These are phyloP conservation scores for Pteropus alecto DNA, from an alignment of 2,113 vertebrate species.

Conservation along the genomic window DNA sequence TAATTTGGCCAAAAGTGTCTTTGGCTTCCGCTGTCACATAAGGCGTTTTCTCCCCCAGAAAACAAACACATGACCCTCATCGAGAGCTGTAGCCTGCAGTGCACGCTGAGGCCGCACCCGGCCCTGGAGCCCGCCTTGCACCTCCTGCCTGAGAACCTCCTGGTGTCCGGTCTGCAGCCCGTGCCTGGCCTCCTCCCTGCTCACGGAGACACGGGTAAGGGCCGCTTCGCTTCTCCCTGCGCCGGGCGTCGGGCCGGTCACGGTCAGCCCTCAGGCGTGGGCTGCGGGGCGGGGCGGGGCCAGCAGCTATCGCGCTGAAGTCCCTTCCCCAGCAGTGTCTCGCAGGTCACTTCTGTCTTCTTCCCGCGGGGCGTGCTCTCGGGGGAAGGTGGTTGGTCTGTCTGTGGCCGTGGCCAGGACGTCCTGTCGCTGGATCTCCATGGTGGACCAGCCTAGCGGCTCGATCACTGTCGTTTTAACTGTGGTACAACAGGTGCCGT, in stretches of 20 bases:
- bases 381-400: accelerated
- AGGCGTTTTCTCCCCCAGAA: constrained; percentile 81
- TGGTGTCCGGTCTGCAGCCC: constrained; percentile 86
- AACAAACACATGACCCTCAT: constrained; percentile 83
- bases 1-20: background rate
- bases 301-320: accelerated
- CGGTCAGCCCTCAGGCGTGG: background rate
- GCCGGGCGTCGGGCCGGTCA: background rate
- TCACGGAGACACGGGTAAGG: constrained; percentile 75
- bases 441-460: too few species aligned
- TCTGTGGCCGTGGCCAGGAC: background rate
- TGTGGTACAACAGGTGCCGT: background rate
- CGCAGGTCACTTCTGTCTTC: background rate
- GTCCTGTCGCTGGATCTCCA: accelerated
- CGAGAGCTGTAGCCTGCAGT: constrained; percentile 87
- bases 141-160: constrained; percentile 91
- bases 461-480: background rate
- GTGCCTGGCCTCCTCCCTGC: constrained; percentile 86
- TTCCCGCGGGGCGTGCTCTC: background rate
- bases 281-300: background rate
- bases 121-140: constrained; percentile 82
- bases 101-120: constrained; percentile 83
- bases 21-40: accelerated
- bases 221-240: background rate
- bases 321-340: background rate